These are phyloP conservation scores for Meles meles DNA, from an alignment of 2,113 vertebrate genomes.

Conservation along the genomic window DNA sequence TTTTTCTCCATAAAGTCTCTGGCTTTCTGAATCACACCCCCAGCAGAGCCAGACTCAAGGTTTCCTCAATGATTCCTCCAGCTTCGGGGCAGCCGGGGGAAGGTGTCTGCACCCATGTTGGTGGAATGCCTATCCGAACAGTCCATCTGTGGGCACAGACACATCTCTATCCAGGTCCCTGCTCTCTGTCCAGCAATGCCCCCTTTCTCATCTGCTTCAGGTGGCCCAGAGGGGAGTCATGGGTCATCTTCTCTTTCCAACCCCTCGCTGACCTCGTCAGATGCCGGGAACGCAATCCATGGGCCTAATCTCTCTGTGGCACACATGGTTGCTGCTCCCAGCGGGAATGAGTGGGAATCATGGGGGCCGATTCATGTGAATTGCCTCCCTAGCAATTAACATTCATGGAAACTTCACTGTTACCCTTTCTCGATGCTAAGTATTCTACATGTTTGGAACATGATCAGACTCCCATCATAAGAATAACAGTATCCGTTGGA, in stretches of 20 bases:
- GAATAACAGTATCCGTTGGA: neutral
- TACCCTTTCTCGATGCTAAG: neutral
- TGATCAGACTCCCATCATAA: neutral
- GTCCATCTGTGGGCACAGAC: too few species aligned
- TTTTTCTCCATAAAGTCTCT: neutral
- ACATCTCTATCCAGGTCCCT: neutral
- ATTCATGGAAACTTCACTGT: neutral
- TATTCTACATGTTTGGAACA: neutral
- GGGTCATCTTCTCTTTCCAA: neutral
- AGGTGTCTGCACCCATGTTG: neutral
- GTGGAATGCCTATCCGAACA: neutral
- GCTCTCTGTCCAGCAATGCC: neutral
- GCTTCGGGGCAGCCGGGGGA: rapidly evolving
- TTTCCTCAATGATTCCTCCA: neutral
- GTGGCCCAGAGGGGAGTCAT: neutral
- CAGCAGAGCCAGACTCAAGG: neutral
- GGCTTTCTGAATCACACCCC: neutral
- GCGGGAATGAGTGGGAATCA: too few species aligned
- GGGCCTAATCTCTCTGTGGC: neutral
- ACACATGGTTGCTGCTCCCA: neutral
- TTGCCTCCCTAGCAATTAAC: neutral
- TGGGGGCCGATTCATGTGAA: neutral
- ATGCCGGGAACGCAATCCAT: neutral
- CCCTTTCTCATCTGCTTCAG: neutral
- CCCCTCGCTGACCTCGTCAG: neutral